Conservation (phyloP, 2,888 invertebrate species). For the Pardosa pseudoannulata region DNA sequence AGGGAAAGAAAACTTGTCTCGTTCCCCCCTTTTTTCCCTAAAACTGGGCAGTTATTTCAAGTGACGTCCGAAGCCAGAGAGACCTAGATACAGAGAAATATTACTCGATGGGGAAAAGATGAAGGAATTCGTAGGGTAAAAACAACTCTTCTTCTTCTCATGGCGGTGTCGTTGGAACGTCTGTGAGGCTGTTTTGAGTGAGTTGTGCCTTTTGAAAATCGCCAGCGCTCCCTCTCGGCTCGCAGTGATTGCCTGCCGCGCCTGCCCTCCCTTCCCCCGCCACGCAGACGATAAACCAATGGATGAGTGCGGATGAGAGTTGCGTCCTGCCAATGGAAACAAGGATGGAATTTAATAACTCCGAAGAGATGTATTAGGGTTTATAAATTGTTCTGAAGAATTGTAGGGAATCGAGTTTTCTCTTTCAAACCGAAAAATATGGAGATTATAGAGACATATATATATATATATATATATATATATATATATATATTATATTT, state of each 20-base stretch:
- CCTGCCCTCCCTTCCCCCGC: neutral
- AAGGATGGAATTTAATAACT: neutral
- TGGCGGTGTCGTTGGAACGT: neutral
- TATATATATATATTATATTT: too few relatives aligned
- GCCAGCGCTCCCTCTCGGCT: constrained; percentile 1
- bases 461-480: too few relatives aligned
- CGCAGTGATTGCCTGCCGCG: neutral
- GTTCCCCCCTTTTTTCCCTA: neutral
- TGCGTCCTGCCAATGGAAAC: neutral
- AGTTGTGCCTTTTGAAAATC: constrained; percentile 1
- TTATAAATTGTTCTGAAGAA: too few relatives aligned
- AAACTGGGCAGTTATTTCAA: neutral
- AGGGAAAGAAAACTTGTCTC: neutral
- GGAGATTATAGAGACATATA: too few relatives aligned
- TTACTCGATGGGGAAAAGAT: too few relatives aligned
- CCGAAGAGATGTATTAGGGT: neutral
- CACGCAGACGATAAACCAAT: neutral
- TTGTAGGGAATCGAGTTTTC: too few relatives aligned
- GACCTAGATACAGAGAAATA: too few relatives aligned
- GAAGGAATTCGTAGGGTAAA: too few relatives aligned
- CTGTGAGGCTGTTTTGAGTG: neutral
- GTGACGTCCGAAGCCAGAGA: neutral
- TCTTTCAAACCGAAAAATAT: too few relatives aligned
- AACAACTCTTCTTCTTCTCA: neutral
- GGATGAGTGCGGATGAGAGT: neutral